Conservation (phyloP, 2,113 vertebrate genomes). For the Dendrocopos noguchii region DNA sequence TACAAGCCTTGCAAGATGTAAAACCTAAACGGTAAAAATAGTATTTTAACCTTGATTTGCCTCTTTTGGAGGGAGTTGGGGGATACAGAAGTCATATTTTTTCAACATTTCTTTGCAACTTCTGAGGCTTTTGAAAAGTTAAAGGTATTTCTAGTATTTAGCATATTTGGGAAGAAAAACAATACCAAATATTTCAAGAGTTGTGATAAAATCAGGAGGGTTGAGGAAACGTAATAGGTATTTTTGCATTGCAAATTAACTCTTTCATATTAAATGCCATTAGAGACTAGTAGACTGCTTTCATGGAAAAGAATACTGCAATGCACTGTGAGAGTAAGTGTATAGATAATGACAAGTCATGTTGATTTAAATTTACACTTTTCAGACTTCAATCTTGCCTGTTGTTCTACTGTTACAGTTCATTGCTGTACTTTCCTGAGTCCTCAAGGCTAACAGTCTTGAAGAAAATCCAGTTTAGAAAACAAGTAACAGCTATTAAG, state of each 20-base stretch:
- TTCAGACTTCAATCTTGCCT: background rate
- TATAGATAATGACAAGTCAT: background rate
- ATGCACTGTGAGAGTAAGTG: background rate
- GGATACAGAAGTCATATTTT: background rate
- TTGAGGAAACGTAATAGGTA: background rate
- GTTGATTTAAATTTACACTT: background rate
- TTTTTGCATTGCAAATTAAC: conserved; percentile 57
- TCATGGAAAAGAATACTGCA: background rate
- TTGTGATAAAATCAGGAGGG: conserved; percentile 8
- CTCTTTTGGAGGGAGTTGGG: accelerated
- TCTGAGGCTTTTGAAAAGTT: background rate
- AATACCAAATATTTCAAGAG: background rate
- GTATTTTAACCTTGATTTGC: background rate
- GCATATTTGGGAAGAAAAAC: background rate
- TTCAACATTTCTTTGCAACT: background rate
- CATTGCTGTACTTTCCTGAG: background rate
- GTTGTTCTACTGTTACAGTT: background rate
- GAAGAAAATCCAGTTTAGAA: conserved; percentile 21
- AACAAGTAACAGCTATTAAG: background rate
- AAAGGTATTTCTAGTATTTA: background rate
- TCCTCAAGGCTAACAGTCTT: background rate
- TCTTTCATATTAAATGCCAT: conserved; percentile 54
- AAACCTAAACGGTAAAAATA: background rate
- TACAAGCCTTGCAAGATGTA: background rate
- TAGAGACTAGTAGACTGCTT: conserved; percentile 29